Evolutionary conservation across 1,140 invertebrate species (phyloP).

Genomic region (roundworm (Caenorhabditis elegans)): DNA sequence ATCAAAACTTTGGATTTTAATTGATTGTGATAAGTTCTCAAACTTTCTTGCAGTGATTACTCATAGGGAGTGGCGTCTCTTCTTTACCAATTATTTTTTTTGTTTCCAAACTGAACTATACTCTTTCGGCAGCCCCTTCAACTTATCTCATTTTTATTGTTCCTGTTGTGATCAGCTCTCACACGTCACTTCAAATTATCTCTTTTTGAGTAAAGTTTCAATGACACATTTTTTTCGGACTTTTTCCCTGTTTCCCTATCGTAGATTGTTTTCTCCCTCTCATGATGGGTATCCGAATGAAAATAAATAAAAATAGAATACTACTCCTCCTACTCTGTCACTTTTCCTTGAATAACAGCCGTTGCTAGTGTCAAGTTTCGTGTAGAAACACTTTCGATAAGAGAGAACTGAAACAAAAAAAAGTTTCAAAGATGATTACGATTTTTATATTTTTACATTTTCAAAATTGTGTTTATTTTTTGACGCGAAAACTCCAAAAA

Average conservation of each 20-base stretch:
- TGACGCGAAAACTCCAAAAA: too few species aligned
- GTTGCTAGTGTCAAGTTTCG: conserved; percentile 17
- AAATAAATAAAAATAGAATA: conserved; percentile 6
- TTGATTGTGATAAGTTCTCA: too few species aligned
- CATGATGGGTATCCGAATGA: not conserved
- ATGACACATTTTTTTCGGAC: not conserved
- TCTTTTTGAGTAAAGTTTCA: conserved; percentile 3
- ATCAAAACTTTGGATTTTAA: too few species aligned
- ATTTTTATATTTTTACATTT: too few species aligned
- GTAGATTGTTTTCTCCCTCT: not conserved
- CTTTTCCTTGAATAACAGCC: conserved; percentile 29
- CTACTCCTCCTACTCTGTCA: not conserved
- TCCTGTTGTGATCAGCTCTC: conserved; percentile 13
- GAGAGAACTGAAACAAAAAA: not conserved
- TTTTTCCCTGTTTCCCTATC: not conserved
- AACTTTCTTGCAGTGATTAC: too few species aligned
- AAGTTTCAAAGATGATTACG: not conserved
- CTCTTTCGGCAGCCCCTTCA: not conserved
- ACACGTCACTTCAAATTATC: conserved; percentile 20
- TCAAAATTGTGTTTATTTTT: too few species aligned
- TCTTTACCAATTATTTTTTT: too few species aligned
- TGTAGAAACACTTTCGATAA: not conserved
- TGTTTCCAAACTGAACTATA: not conserved
- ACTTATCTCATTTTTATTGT: not conserved
- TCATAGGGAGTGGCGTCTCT: not conserved